Evolutionary conservation across 2,797 vertebrate species (phyloP).

Genomic region (Eidolon dupreanum): DNA sequence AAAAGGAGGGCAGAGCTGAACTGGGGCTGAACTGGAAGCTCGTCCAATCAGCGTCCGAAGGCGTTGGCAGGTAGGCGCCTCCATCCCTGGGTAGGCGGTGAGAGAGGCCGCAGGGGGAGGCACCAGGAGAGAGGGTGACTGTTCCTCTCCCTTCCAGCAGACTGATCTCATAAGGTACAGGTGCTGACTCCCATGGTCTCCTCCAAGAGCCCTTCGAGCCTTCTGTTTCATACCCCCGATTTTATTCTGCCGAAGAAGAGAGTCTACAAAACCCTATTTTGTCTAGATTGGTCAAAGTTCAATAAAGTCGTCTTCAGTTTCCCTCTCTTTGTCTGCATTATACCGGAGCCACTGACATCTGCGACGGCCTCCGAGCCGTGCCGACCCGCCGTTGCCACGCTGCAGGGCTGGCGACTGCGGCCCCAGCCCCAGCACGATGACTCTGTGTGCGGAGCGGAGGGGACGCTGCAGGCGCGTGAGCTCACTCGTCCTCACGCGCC

Average conservation of each 20-base stretch:
- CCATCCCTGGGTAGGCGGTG: neutral
- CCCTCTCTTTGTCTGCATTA: neutral
- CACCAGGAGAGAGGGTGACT: neutral
- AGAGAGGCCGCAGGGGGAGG: neutral
- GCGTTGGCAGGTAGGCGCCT: neutral
- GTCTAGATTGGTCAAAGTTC: neutral
- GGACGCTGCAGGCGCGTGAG: accelerated
- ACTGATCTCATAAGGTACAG: accelerated
- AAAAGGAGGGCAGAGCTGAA: neutral
- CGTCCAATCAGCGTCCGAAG: neutral
- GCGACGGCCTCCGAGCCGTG: neutral
- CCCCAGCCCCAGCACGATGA: accelerated
- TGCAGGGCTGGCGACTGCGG: neutral
- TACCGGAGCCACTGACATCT: neutral
- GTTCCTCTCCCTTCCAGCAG: neutral
- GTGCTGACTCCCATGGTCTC: neutral
- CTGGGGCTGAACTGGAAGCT: too few relatives aligned
- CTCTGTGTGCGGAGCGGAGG: neutral
- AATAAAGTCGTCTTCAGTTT: neutral
- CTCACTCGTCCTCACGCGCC: neutral
- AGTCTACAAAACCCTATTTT: neutral
- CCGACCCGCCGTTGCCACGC: neutral
- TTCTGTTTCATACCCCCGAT: neutral
- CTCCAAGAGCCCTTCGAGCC: neutral
- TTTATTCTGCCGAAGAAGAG: neutral